phyloP scores from a whole-genome alignment of 2,797 vertebrate genomes.

The Lutjanus campechanus region DNA sequence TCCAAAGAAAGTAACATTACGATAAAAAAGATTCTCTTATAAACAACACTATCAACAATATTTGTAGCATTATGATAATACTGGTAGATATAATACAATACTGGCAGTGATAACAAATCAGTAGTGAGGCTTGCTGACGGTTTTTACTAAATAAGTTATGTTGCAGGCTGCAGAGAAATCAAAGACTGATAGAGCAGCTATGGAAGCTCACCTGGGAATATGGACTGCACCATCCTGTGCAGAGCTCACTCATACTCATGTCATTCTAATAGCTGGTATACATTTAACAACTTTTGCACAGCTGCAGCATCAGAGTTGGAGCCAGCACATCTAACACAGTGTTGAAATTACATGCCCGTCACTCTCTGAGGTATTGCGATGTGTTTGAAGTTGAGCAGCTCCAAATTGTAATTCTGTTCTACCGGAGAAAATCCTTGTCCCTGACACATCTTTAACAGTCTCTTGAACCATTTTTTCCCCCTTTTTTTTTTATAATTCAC shows the following conservation, averaged over 20 bases:
- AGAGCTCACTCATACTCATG: slow-evolving; percentile 47
- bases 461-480: slow-evolving; percentile 51
- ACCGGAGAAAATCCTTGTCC: slow-evolving; percentile 67
- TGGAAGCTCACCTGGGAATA: slow-evolving; percentile 53
- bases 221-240: slow-evolving; percentile 42
- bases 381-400: slow-evolving; percentile 73
- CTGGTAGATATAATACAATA: not conserved
- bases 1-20: not conserved
- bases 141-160: not conserved
- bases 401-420: slow-evolving; percentile 72
- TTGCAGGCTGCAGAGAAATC: slow-evolving; percentile 37
- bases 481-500: slow-evolving; percentile 44
- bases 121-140: not conserved
- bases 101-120: slow-evolving; percentile 18
- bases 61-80: not conserved
- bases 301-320: slow-evolving; percentile 54
- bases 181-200: slow-evolving; percentile 40
- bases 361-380: slow-evolving; percentile 63
- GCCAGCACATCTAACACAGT: slow-evolving; percentile 64
- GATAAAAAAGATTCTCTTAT: not conserved
- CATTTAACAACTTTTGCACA: slow-evolving; percentile 62
- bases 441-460: slow-evolving; percentile 67
- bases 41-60: not conserved
- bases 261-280: slow-evolving; percentile 62
- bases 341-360: slow-evolving; percentile 67